phyloP scores from a whole-genome alignment of 2,113 vertebrate species.

The Orycteropus afer region DNA sequence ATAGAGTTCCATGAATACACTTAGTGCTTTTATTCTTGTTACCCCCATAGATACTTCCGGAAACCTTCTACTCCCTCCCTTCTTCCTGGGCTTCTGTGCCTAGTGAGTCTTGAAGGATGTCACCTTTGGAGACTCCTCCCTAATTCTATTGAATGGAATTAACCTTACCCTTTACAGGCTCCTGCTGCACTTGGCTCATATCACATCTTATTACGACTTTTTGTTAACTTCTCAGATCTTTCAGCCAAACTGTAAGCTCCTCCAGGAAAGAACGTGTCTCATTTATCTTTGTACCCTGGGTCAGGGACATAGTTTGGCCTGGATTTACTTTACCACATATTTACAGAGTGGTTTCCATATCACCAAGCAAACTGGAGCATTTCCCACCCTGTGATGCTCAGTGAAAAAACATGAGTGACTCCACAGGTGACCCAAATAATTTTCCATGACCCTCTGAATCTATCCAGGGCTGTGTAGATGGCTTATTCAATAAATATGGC shows the following conservation, averaged over 20 bases:
- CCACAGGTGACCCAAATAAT: neutral
- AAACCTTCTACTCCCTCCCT: neutral
- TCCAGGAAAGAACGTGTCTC: neutral
- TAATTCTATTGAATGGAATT: neutral
- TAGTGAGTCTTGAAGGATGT: neutral
- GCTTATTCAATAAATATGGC: neutral
- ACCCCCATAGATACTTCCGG: neutral
- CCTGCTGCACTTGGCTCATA: neutral
- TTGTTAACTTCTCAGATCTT: neutral
- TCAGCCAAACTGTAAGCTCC: constrained; percentile 12
- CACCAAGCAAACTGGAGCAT: constrained; percentile 8
- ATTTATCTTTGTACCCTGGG: constrained; percentile 1
- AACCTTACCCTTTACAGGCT: neutral
- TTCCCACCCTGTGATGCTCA: neutral
- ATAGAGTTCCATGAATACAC: neutral
- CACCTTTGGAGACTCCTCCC: neutral
- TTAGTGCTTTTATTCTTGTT: neutral
- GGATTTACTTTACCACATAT: constrained; percentile 49
- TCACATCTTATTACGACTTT: neutral
- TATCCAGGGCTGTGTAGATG: neutral
- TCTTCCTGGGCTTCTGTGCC: neutral
- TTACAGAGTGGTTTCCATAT: constrained; percentile 23
- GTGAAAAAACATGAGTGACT: neutral
- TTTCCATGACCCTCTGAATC: neutral
- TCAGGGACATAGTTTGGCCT: constrained; percentile 1